Conservation (phyloP, 2,888 invertebrate genomes). For the Nomada ruficornis region DNA sequence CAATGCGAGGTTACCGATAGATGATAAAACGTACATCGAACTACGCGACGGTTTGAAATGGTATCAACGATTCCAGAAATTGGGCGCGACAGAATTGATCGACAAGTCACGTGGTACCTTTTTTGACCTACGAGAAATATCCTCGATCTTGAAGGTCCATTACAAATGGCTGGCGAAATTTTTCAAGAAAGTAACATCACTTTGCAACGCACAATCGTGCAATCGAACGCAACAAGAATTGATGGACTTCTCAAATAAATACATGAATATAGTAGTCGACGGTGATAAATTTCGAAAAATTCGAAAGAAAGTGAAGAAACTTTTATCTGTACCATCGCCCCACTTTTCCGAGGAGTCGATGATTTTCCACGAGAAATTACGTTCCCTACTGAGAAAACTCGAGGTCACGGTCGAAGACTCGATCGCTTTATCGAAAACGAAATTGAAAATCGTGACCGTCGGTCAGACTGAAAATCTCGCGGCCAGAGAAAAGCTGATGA, state of each 20-base stretch:
- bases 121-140: conserved; percentile 84
- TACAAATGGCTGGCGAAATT: conserved; percentile 90
- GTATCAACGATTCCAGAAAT: conserved; percentile 85
- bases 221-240: conserved; percentile 65
- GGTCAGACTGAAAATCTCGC: conserved; percentile 62
- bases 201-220: conserved; percentile 42
- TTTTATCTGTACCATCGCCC: conserved; percentile 71
- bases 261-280: conserved; percentile 42
- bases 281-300: conserved; percentile 71
- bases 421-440: conserved; percentile 52
- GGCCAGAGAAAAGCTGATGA: conserved; percentile 63
- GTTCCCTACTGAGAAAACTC: conserved; percentile 60
- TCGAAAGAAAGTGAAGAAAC: conserved; percentile 74
- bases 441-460: conserved; percentile 67
- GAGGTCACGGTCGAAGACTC: conserved; percentile 60
- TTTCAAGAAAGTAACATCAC: conserved; percentile 67
- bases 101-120: conserved; percentile 62
- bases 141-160: conserved; percentile 88
- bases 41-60: conserved; percentile 86
- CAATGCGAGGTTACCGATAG: conserved; percentile 76
- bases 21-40: conserved; percentile 83
- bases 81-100: conserved; percentile 81
- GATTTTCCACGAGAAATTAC: conserved; percentile 59
- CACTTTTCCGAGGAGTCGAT: conserved; percentile 71
- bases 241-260: conserved; percentile 50